Percentiles rank a stretch among this genome's conserved stretches.
Conservation (phyloP, 2,888 invertebrate genomes). For the Hedychridium roseum region DNA sequence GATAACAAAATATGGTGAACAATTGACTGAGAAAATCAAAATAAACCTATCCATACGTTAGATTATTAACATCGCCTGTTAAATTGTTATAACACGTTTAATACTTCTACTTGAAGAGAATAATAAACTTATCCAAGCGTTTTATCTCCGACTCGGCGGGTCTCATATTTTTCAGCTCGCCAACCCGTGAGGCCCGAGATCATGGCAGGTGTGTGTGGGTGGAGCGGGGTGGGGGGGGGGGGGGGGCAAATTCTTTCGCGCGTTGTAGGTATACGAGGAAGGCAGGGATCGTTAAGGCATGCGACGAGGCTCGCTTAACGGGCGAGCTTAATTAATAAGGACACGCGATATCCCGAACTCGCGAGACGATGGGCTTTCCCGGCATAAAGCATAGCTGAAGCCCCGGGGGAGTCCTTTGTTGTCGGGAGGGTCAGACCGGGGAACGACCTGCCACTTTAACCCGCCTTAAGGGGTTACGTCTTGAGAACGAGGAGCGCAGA, state of each 20-base stretch:
- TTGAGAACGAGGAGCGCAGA: constrained; percentile 42
- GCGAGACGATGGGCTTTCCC: constrained; percentile 47
- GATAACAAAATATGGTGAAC: too few species aligned
- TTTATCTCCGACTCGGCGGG: too few species aligned
- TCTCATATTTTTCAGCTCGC: too few species aligned
- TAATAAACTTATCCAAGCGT: too few species aligned
- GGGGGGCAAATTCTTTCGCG: constrained; percentile 38
- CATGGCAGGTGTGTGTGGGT: too few species aligned
- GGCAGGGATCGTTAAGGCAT: constrained; percentile 59
- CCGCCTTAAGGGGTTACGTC: constrained; percentile 54
- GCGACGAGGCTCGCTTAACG: constrained; percentile 57
- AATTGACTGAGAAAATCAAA: too few species aligned
- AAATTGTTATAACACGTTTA: too few species aligned
- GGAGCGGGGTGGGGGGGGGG: too few species aligned
- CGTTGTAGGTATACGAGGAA: constrained; percentile 26
- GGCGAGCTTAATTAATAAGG: constrained; percentile 63
- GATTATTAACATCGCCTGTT: too few species aligned
- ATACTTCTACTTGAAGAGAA: too few species aligned
- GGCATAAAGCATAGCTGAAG: constrained; percentile 49
- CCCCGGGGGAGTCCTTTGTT: constrained; percentile 62
- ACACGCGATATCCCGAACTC: constrained; percentile 62
- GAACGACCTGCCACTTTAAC: constrained; percentile 57
- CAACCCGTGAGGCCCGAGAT: too few species aligned
- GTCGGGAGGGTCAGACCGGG: constrained; percentile 56
- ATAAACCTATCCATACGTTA: too few species aligned